These are phyloP conservation scores for Heteromyza rotundicornis DNA, from an alignment of 2,888 invertebrate species.

Conservation along the genomic window DNA sequence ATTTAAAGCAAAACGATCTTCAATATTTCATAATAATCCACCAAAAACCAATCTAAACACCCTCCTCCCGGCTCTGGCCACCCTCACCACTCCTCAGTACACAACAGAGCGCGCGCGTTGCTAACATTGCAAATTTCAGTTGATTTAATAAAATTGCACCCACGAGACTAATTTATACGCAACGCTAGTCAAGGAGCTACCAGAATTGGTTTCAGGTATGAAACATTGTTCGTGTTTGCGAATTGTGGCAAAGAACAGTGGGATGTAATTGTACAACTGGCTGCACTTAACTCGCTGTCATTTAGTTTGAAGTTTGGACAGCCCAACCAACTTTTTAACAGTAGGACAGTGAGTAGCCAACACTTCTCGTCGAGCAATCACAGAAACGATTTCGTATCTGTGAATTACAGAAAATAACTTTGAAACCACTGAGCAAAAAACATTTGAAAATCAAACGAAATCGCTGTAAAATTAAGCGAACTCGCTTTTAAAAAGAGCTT, in stretches of 20 bases:
- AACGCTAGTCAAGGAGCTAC: slow-evolving; percentile 45
- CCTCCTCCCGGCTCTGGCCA: slow-evolving; percentile 33
- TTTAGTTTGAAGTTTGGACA: too few relatives aligned
- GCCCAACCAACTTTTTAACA: too few relatives aligned
- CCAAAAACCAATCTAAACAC: slow-evolving; percentile 39
- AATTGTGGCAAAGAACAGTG: slow-evolving; percentile 35
- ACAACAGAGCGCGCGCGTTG: slow-evolving; percentile 25
- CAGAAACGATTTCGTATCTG: too few relatives aligned
- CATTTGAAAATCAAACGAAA: too few relatives aligned
- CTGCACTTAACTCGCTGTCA: too few relatives aligned
- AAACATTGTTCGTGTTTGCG: slow-evolving; percentile 9
- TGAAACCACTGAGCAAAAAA: too few relatives aligned
- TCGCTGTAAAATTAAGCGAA: too few relatives aligned
- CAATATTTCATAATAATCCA: slow-evolving; percentile 54
- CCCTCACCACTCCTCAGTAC: slow-evolving; percentile 34
- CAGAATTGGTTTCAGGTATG: slow-evolving; percentile 51
- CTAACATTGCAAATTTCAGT: slow-evolving; percentile 59
- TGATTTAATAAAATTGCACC: slow-evolving; percentile 62
- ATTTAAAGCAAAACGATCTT: slow-evolving; percentile 46
- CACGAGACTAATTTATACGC: slow-evolving; percentile 61
- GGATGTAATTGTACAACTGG: too few relatives aligned
- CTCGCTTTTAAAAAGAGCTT: too few relatives aligned
- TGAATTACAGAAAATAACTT: too few relatives aligned
- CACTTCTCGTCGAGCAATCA: too few relatives aligned
- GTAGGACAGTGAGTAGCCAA: too few relatives aligned